Evolutionary conservation across 2,888 invertebrate genomes (phyloP), one percentile per base, ranked within the genome.

Genomic region (Melieria omissa): DNA sequence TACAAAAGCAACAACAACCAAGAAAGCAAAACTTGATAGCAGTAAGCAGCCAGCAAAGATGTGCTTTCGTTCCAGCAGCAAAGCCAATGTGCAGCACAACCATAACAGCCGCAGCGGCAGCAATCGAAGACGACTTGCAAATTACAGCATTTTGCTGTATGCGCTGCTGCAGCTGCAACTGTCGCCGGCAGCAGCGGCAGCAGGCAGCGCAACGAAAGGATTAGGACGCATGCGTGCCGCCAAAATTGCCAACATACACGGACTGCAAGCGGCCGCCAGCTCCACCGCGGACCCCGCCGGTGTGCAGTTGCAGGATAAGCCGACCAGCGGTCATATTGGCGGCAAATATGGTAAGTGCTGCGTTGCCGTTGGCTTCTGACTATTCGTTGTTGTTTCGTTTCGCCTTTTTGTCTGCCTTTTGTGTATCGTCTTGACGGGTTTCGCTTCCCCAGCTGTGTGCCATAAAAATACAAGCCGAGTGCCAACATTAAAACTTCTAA

Each of bases 401-500:
- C n/a, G 29, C 29, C 29, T 29, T 29, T 29, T 29, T 1, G 29
- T 29, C 29, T 29, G 29, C 29, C 29, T 29, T 29, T 29, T 29
- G 2, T 29, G 29, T 29, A 29, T 29, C 29, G 29, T 29, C 29
- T 29, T 29, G 29, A 29, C 29, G 29, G 29, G 29, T 29, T 29
- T 29, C 29, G 29, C 29, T 29, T 29, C 29, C 2, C 29, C 29
- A 29, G 29, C 29, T 29, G 29, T 29, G 29, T 29, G 29, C 29
- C 29, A 29, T 29, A 29, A 29, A 29, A 29, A 29, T 1, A 29
- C 29, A 29, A 29, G 29, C 29, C 1, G 66, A 61, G 69, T 68
- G 57, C 63, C 70, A 62, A 61, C 69, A 45, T 41, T 52, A 16
- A 52, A 73, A 58, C 66, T 75, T 79, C 85, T 83, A 84, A 83